Evolutionary conservation across 2,888 invertebrate genomes (phyloP), one percentile per base, ranked within the genome.

Genomic region (Orchesellides sinensis): DNA sequence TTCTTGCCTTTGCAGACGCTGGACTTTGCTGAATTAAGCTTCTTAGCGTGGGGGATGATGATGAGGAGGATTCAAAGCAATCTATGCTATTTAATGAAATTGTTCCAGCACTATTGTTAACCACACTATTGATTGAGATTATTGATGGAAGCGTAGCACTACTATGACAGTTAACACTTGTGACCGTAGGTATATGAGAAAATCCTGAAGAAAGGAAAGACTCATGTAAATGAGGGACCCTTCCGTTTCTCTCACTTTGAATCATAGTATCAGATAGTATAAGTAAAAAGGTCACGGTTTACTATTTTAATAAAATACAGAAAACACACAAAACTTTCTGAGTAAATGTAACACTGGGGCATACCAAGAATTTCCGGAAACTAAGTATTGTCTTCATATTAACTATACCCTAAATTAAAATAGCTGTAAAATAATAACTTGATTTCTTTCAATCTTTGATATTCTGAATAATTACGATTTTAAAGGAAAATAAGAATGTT

Each of bases 181-280:
- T 32, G 1, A 54, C 3, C n/a, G 21, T 72, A 17, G 72, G 27
- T 40, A 59, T 29, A n/a, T 27, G 5, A 2, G 74, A 25, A n/a
- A 65, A 63, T 17, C 65, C 65, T n/a, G 65, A 25, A 12, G 74
- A 32, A 40, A 65, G 65, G 27, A 65, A 65, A 17, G 65, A 27
- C 14, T 74, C 65, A 54, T 74, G 74, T 14, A 74, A 19, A 23
- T 63, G 73, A 74, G 40, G 56, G 29, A 21, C 49, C 17, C 74
- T 45, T n/a, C 74, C 74, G 35, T 52, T 74, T 54, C 74, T 74
- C 19, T 74, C 74, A 65, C 74, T 74, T 54, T 74, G 74, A 74
- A 74, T 63, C 74, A 74, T 74, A 74, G 74, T 74, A 27, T 49
- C 73, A 19, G 23, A 40, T 40, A 5, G n/a, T n/a, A 40, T 10